Conservation (phyloP, 1,140 invertebrate genomes). For the Kradibia gibbosae region DNA sequence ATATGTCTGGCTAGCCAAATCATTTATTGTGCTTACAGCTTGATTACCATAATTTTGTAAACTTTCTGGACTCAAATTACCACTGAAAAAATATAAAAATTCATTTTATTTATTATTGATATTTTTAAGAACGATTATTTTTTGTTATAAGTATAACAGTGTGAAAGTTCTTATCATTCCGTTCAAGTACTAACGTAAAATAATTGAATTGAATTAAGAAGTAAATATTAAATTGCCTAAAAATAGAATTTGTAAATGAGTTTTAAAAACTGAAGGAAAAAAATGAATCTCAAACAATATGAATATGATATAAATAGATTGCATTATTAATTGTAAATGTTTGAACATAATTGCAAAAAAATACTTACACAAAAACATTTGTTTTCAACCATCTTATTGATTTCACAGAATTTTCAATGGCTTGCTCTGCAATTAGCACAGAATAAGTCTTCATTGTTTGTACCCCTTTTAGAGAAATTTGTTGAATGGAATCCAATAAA, state of each 20-base stretch:
- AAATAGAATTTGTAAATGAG: no score
- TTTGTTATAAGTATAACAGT: neutral
- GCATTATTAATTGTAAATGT: neutral
- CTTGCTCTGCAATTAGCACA: slow-evolving; percentile 58
- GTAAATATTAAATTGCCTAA: no score
- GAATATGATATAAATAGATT: neutral
- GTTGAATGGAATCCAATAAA: slow-evolving; percentile 71
- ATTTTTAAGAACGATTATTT: no score
- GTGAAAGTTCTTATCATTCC: neutral
- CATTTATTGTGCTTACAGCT: slow-evolving; percentile 78
- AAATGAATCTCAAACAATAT: no score
- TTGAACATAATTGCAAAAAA: neutral
- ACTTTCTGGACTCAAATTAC: slow-evolving; percentile 82
- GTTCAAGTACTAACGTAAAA: neutral
- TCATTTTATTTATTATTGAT: neutral
- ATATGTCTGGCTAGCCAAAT: slow-evolving; percentile 78
- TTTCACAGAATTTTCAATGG: slow-evolving; percentile 60
- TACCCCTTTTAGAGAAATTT: slow-evolving; percentile 56
- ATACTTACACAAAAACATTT: slow-evolving; percentile 84
- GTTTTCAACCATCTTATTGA: slow-evolving; percentile 75
- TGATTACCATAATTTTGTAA: slow-evolving; percentile 77
- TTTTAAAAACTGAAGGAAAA: no score
- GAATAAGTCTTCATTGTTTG: slow-evolving; percentile 62
- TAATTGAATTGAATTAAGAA: no score
- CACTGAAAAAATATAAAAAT: slow-evolving; percentile 75